Base-by-base conservation (phyloP, 2,113 vertebrate genomes). In the Callithrix jacchus region DNA sequence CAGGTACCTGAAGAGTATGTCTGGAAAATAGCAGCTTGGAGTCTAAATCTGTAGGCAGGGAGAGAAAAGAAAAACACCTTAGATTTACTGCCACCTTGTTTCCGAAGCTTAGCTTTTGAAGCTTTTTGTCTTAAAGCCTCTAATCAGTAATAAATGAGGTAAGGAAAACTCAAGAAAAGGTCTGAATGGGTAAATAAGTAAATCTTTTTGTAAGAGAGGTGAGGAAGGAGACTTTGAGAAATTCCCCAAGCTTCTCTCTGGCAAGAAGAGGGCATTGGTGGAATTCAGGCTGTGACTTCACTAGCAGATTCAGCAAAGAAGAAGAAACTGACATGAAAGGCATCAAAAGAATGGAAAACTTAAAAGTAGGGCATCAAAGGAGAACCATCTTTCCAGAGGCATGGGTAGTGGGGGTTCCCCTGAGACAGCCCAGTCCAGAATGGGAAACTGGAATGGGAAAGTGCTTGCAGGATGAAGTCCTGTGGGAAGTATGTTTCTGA, bases 341-440 rank as follows among this genome's bases (percentile, higher is more conserved):
- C 42, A 45, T 12, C 27, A 32, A 18, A 77, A 47, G 27, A 77
- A 5, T 27, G 9, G 13, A 27, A 1, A 1, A 98, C 98, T 98
- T 97, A 98, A 97, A 98, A 66, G 27, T 88, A 84, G n/a, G 82
- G 37, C 32, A 0, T 94, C 95, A 98, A 91, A 79, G 96, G 37
- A 54, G 98, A 97, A 12, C 97, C 95, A n/a, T n/a, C 71, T 68
- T 37, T 17, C 45, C 98, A 98, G 16, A 97, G 47, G 97, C 98
- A 98, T 0, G 92, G 23, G 3, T 40, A 0, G 2, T 27, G 68
- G 7, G 97, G 17, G 56, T 89, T 91, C 0, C 73, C 95, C 42
- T 2, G 42, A 66, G 84, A 94, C 76, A 98, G 32, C 1, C 98
- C 98, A 0, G 82, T 96, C 98, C 98, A 98, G 94, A 98, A 98